Percentiles rank a stretch among this genome's conserved stretches.
Evolutionary conservation across 2,888 invertebrate species (phyloP).

Genomic region (Lochmaea capreae): DNA sequence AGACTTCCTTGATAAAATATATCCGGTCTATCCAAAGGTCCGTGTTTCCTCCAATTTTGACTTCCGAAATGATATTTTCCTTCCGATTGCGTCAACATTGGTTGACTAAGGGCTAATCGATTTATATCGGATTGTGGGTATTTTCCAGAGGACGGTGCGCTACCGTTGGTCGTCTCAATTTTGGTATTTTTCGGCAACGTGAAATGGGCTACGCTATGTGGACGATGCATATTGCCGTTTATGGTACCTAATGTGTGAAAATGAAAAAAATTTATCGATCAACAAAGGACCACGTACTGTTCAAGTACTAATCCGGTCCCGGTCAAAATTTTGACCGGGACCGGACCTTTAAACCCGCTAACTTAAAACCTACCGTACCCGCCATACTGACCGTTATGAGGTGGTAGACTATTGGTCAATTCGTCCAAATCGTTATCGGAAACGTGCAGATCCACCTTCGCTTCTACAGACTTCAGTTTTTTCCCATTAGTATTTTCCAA

Average conservation of each 20-base stretch:
- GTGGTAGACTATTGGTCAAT: constrained; percentile 27
- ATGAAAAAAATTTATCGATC: background rate
- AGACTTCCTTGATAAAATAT: constrained; percentile 89
- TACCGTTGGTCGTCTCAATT: constrained; percentile 45
- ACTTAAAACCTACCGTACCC: constrained; percentile 28
- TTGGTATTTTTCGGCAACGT: constrained; percentile 53
- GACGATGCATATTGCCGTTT: constrained; percentile 66
- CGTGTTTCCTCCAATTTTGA: constrained; percentile 60
- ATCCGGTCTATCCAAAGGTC: constrained; percentile 88
- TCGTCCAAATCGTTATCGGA: constrained; percentile 56
- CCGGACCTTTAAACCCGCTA: constrained; percentile 4
- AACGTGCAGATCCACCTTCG: constrained; percentile 59
- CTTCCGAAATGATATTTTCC: constrained; percentile 68
- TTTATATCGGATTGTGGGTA: constrained; percentile 59
- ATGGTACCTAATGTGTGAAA: constrained; percentile 22
- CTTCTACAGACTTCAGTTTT: constrained; percentile 47
- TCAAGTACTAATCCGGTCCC: too few species aligned
- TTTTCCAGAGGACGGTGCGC: constrained; percentile 43
- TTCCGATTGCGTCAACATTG: constrained; percentile 67
- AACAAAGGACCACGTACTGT: too few species aligned
- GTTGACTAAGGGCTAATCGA: constrained; percentile 79
- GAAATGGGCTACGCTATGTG: constrained; percentile 72
- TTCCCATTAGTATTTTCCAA: constrained; percentile 66
- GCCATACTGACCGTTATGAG: constrained; percentile 33
- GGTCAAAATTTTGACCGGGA: too few species aligned